Conservation (phyloP, 2,888 invertebrate genomes). For the Platycnemis pennipes region DNA sequence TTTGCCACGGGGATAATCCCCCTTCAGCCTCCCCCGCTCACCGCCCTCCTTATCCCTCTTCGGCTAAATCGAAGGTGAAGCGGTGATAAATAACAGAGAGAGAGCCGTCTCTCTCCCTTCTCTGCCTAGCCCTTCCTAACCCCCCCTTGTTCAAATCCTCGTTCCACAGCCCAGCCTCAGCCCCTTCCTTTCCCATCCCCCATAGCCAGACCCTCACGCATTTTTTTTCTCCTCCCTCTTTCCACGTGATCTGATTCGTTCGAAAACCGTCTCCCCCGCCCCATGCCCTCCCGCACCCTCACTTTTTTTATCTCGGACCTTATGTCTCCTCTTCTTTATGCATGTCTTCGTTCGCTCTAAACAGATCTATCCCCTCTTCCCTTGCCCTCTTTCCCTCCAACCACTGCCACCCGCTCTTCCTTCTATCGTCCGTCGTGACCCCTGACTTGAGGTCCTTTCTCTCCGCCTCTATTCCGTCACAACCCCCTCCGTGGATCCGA, state of each 20-base stretch:
- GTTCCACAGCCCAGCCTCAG: background rate
- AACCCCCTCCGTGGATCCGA: background rate
- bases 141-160: constrained; percentile 7
- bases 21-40: background rate
- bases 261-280: background rate
- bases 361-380: constrained; percentile 29
- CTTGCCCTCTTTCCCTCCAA: background rate
- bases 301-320: constrained; percentile 37
- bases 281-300: background rate
- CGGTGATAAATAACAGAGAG: constrained; percentile 52
- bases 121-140: background rate
- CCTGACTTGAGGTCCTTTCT: background rate
- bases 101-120: background rate
- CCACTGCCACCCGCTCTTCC: background rate
- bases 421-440: background rate
- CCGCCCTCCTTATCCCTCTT: constrained; percentile 6
- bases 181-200: background rate
- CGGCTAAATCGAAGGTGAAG: constrained; percentile 44
- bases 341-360: constrained; percentile 45
- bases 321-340: constrained; percentile 41
- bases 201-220: background rate
- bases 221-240: constrained; percentile 16
- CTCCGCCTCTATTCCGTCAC: background rate
- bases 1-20: constrained; percentile 39
- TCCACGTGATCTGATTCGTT: constrained; percentile 60